phyloP scores from a whole-genome alignment of 2,888 invertebrate species.

The Parasteatoda lunata region DNA sequence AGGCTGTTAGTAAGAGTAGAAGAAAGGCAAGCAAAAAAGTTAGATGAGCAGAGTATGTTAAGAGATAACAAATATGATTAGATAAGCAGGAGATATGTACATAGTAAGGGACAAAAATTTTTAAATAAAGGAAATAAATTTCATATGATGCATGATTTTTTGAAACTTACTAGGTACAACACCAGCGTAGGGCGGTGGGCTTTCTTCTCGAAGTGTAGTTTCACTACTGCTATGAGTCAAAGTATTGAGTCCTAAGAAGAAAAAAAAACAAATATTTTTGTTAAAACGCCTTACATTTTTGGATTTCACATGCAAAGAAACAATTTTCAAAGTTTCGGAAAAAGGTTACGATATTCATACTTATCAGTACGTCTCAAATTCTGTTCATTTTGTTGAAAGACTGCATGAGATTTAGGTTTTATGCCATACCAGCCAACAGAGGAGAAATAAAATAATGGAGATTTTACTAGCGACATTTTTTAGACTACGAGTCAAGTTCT shows the following conservation, averaged over 20 bases:
- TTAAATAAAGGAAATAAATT: not conserved
- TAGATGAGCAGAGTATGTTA: constrained; percentile 13
- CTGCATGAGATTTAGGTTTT: no score
- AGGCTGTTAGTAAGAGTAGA: constrained; percentile 30
- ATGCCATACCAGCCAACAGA: no score
- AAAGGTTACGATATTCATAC: no score
- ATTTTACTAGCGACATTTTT: no score
- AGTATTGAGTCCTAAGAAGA: constrained; percentile 48
- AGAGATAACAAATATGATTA: not conserved
- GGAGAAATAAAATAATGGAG: no score
- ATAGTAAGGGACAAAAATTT: not conserved
- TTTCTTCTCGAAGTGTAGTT: constrained; percentile 48
- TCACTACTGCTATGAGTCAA: constrained; percentile 56
- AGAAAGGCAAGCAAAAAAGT: constrained; percentile 7
- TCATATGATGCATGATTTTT: not conserved
- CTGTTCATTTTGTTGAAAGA: no score
- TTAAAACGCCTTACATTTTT: no score
- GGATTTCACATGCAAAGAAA: no score
- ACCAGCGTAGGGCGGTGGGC: constrained; percentile 60
- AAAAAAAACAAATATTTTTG: not conserved
- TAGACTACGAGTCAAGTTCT: no score
- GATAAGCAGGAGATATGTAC: not conserved
- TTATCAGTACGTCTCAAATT: no score
- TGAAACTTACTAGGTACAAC: constrained; percentile 52
- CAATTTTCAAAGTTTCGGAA: no score